phyloP scores from a whole-genome alignment of 2,113 vertebrate species.

The Lynx canadensis region DNA sequence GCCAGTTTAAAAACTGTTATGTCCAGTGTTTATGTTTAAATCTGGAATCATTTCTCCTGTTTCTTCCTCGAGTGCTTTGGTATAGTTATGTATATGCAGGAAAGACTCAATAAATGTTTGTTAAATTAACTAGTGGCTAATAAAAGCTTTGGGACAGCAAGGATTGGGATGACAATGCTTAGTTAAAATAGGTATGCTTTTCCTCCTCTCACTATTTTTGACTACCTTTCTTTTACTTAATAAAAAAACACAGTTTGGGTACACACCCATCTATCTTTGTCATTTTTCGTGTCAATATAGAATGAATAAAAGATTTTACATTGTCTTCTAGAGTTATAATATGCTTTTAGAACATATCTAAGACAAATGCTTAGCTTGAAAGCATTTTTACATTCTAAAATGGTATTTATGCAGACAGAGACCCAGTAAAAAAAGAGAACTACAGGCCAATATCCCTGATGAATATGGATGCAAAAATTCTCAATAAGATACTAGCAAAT shows the following conservation, averaged over 20 bases:
- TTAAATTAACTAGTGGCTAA: background rate
- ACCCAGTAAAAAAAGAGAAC: too few species aligned
- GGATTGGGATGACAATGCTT: background rate
- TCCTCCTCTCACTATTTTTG: background rate
- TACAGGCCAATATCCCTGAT: too few species aligned
- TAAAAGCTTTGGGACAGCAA: background rate
- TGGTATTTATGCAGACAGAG: constrained; percentile 53
- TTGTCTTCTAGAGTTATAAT: constrained; percentile 37
- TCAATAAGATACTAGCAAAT: too few species aligned
- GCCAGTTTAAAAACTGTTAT: background rate
- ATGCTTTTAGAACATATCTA: constrained; percentile 57
- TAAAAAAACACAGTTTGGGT: constrained; percentile 24
- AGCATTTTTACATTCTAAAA: constrained; percentile 53
- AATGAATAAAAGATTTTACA: constrained; percentile 63
- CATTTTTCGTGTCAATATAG: constrained; percentile 21
- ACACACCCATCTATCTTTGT: constrained; percentile 17
- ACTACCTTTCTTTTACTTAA: background rate
- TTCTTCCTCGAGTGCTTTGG: background rate
- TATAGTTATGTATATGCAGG: background rate
- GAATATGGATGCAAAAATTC: too few species aligned
- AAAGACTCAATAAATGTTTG: background rate
- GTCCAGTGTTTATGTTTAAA: background rate
- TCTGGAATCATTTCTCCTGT: background rate
- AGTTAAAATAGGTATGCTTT: background rate
- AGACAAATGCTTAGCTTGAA: constrained; percentile 40